A percentile compares a stretch with the other conserved stretches of the same genome.
Conservation (phyloP, 30 jellyfish, hydroid and myxozoan species). For the Aurelia sp. region DNA sequence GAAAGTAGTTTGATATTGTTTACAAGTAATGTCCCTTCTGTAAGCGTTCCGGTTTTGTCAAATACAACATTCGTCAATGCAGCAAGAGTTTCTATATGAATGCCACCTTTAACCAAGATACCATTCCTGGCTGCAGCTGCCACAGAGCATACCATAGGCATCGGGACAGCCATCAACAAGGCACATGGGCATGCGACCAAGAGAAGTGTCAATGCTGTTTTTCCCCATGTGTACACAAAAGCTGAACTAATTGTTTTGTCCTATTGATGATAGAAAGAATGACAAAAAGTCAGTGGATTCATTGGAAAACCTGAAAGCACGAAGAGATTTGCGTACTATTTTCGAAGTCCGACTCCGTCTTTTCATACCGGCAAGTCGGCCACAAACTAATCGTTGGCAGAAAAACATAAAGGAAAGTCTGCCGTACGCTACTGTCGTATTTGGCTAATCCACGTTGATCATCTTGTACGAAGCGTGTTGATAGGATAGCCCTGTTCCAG, state of each 20-base stretch:
- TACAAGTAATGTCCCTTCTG: constrained; percentile 84
- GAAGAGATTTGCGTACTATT: no score
- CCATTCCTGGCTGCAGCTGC: constrained; percentile 78
- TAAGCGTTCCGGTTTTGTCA: constrained; percentile 91
- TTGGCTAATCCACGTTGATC: no score
- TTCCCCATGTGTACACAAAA: constrained; percentile 36
- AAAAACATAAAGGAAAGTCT: no score
- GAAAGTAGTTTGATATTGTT: background rate
- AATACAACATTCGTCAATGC: constrained; percentile 40
- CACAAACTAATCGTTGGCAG: no score
- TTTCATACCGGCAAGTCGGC: no score
- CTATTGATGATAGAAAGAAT: no score
- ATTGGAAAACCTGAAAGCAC: no score
- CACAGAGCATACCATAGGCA: constrained; percentile 73
- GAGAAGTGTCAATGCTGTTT: constrained; percentile 59
- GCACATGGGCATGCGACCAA: constrained; percentile 94
- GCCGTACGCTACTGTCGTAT: no score
- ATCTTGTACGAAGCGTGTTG: no score
- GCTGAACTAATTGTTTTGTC: background rate
- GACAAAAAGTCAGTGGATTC: no score
- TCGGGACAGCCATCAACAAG: constrained; percentile 78
- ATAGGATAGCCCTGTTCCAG: no score
- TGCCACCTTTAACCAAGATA: constrained; percentile 75
- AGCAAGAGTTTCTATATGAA: constrained; percentile 58
- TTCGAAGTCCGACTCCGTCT: no score